Base-by-base conservation (phyloP, 92 coral and sea anemone species). In the Montipora capitata region DNA sequence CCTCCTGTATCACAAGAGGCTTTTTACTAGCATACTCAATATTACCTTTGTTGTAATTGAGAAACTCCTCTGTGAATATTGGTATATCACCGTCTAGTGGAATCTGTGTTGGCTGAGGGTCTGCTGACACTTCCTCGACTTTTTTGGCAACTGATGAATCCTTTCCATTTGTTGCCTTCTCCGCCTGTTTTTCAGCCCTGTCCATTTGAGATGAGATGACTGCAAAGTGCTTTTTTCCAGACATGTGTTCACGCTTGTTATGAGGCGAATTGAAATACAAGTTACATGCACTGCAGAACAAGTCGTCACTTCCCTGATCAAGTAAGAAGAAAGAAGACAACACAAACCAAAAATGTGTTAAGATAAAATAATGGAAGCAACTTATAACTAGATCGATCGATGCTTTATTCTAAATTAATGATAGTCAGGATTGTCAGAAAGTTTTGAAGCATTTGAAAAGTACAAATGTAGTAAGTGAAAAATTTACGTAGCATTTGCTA, bases 1-100 rank as follows among this genome's bases (percentile, higher is more conserved):
- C 35, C 35, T 27, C 0, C 35, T 27, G 35, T 0, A 27, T 27
- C 35, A 0, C 35, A 0, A 27, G 35, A 27, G 35, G 35, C 35
- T 27, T 27, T 27, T 39, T 1, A 14, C 44, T 9, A 68, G 5
- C 13, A 5, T 35, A 3, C 13, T 11, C 40, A 6, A 4, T 1
- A 10, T 40, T 85, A 97, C 99, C 96, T 92, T 96, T 94, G 85
- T 97, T 97, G 77, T 94, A 96, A 96, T 97, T 97, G n/a, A 97
- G 81, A 77, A 97, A 97, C 86, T 97, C 99, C 76, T 97, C 99
- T 51, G 99, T 96, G 79, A 97, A 97, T 76, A 97, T 97, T 40
- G 99, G 99, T 71, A 97, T 94, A 77, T 97, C 99, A 0, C 98
- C 98, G 72, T 95, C 98, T 68, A 92, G 80, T 63, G 94, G 94